These are phyloP conservation scores for Stramonita haemastoma DNA, from an alignment of 2,888 invertebrate species.

Conservation along the genomic window DNA sequence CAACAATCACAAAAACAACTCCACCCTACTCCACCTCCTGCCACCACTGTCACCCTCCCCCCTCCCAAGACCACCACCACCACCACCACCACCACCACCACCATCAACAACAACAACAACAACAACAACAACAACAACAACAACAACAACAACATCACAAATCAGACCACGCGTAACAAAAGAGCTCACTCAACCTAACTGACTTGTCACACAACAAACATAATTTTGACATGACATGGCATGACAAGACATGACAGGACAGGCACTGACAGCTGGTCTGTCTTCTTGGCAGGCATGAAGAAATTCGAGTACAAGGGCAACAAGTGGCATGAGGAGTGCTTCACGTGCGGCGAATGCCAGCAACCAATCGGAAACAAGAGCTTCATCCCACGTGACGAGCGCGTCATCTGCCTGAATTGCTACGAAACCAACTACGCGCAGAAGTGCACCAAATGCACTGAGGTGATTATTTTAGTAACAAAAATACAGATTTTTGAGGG, in stretches of 20 bases:
- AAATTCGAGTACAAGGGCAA: constrained; percentile 99
- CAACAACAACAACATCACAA: not conserved
- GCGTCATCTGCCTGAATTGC: constrained; percentile 98
- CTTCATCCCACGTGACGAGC: constrained; percentile 96
- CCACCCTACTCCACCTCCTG: too few relatives aligned
- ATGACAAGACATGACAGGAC: not conserved
- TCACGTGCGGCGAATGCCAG: constrained; percentile 97
- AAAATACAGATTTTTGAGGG: too few relatives aligned
- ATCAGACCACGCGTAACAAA: not conserved
- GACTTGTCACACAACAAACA: too few relatives aligned
- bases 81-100: not conserved
- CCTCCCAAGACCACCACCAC: not conserved
- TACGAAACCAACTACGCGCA: constrained; percentile 99
- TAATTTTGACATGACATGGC: too few relatives aligned
- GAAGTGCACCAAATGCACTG: constrained; percentile 98
- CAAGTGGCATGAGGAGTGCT: constrained; percentile 99
- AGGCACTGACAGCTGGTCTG: not conserved
- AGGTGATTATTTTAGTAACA: constrained; percentile 85
- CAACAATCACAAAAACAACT: too few relatives aligned
- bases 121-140: not conserved
- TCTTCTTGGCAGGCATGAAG: constrained; percentile 90
- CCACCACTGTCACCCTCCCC: too few relatives aligned
- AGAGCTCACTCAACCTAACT: too few relatives aligned
- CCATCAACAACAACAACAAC: too few relatives aligned
- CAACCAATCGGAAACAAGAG: constrained; percentile 84